Base-by-base conservation (phyloP, 2,888 invertebrate genomes). In the Lymantria monacha region DNA sequence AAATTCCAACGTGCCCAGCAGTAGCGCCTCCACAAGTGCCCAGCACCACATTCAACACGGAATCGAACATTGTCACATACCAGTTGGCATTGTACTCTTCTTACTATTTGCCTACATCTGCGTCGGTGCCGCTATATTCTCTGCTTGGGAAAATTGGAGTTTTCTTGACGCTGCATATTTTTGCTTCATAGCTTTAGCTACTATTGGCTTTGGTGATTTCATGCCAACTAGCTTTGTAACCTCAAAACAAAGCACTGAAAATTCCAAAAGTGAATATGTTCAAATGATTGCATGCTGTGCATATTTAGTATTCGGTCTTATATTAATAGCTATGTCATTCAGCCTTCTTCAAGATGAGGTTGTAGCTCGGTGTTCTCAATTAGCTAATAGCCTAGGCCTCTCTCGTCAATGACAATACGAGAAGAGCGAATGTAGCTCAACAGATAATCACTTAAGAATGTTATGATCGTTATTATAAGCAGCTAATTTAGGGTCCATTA, bases 251-350 rank as follows among this genome's bases (percentile, higher is more conserved):
- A 89, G 66, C 31, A 72, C 86, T 10, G 90, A 90, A 36, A 86
- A 69, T 49, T 81, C 89, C 0, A 89, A 70, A 74, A 90, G 85
- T 70, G 93, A 94, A 66, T 94, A 95, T 68, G 85, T 95, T 46
- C 96, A 96, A 76, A 91, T 96, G 77, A 93, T 96, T 55, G 95
- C 95, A 44, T 96, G 96, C 74, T 96, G 96, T 83, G 93, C 95
- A 10, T 97, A 96, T 79, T 87, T 97, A 59, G 92, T 96, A 57
- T 91, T 96, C 55, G 97, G 97, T 30, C 91, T 97, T 11, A 95
- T 96, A 53, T 89, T 96, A 52, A 95, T 97, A 70, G 96, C 96
- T 9, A 96, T 96, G 95, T 95, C 96, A 49, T 96, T 97, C 73
- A 96, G 95, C 81, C 92, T 97, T 53, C 93, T 96, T 51, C 96